These are phyloP conservation scores for Ceraclea dissimilis DNA, from an alignment of 2,888 invertebrate genomes.

Conservation along the genomic window DNA sequence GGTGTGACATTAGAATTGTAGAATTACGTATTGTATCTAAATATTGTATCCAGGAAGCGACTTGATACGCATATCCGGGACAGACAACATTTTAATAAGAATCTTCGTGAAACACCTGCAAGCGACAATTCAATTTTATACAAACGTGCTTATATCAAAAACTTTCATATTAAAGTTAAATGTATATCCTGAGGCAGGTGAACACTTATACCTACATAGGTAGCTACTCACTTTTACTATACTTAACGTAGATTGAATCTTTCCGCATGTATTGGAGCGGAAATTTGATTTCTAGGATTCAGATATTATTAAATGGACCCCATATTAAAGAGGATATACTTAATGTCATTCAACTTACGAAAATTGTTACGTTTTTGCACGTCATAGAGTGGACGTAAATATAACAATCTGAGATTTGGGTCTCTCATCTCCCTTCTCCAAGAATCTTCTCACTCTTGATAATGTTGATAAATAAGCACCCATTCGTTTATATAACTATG, in stretches of 20 bases:
- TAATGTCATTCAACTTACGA: background rate
- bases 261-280: constrained; percentile 5
- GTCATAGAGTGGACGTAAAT: too few species aligned
- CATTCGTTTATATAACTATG: too few species aligned
- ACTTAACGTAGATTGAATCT: background rate
- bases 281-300: constrained; percentile 6
- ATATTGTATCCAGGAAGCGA: background rate
- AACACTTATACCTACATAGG: background rate
- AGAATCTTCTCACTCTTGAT: too few species aligned
- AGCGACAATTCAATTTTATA: background rate
- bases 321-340: background rate
- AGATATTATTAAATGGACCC: constrained; percentile 3
- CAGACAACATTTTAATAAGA: background rate
- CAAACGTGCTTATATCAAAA: background rate
- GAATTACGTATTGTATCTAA: background rate
- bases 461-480: too few species aligned
- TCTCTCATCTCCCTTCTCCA: too few species aligned
- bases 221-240: background rate
- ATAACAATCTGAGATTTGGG: too few species aligned
- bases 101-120: background rate
- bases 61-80: background rate
- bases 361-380: too few species aligned
- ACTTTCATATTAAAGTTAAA: background rate
- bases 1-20: too few species aligned
- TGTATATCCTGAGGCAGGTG: too few species aligned